Evolutionary conservation across 2,888 invertebrate species (phyloP).

Genomic region (Drosophila anomalata): DNA sequence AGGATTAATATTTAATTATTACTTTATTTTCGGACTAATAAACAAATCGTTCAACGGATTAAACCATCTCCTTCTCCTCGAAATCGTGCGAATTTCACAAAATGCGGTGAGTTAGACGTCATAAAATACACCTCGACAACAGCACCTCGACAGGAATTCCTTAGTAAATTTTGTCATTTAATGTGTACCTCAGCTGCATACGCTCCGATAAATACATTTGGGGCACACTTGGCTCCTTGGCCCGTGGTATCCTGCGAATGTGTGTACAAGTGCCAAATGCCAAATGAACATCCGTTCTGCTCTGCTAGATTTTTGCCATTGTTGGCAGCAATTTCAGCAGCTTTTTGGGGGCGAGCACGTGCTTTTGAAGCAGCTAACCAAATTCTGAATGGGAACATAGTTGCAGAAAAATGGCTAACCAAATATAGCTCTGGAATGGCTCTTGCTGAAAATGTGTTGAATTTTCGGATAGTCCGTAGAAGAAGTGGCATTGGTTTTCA

Average conservation of each 20-base stretch:
- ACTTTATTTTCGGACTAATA: background rate
- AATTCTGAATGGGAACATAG: constrained; percentile 21
- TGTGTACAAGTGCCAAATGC: constrained; percentile 25
- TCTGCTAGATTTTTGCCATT: constrained; percentile 38
- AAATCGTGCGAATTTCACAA: background rate
- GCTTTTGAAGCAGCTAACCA: constrained; percentile 29
- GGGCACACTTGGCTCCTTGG: constrained; percentile 44
- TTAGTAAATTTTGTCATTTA: constrained; percentile 39
- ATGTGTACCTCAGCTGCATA: constrained; percentile 35
- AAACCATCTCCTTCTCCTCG: background rate
- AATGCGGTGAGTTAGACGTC: constrained; percentile 39
- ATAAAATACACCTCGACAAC: constrained; percentile 60
- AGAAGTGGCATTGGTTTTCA: background rate
- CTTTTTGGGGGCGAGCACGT: constrained; percentile 26
- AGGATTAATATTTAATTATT: background rate
- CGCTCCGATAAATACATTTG: constrained; percentile 48
- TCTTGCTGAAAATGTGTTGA: background rate
- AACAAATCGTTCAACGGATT: background rate
- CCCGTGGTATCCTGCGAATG: constrained; percentile 12
- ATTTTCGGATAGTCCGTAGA: background rate
- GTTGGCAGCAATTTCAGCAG: constrained; percentile 19
- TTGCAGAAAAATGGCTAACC: constrained; percentile 24
- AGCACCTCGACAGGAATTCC: constrained; percentile 40
- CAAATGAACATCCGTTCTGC: constrained; percentile 49
- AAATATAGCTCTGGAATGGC: background rate